Percentiles rank a stretch among this genome's conserved stretches.
These are phyloP conservation scores for Phortica variegata DNA, from an alignment of 1,140 invertebrate genomes.

Conservation along the genomic window DNA sequence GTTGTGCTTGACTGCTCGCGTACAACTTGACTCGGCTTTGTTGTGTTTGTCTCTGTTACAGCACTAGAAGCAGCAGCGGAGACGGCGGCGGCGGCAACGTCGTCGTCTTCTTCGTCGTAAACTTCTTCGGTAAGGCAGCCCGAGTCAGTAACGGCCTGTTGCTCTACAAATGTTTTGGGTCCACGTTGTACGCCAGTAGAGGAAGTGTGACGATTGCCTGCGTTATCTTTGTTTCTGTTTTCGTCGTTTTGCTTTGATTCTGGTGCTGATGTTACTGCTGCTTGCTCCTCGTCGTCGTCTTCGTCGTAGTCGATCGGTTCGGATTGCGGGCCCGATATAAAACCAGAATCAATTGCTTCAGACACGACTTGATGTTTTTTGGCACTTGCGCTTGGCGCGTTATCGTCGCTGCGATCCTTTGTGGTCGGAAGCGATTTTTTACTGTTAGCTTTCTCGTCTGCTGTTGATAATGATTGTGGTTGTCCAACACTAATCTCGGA, in stretches of 20 bases:
- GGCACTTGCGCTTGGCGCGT: conserved; percentile 12
- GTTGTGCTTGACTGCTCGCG: conserved; percentile 6
- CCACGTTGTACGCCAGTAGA: background rate
- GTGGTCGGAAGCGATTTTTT: conserved; percentile 16
- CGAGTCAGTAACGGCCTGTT: conserved; percentile 32
- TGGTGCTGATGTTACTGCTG: conserved; percentile 1
- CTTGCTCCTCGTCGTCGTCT: conserved; percentile 9
- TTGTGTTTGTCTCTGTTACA: too few relatives aligned
- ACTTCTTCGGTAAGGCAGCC: conserved; percentile 40
- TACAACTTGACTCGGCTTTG: conserved; percentile 1
- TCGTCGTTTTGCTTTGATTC: conserved; percentile 7
- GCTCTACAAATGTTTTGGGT: background rate
- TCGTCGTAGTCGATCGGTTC: conserved; percentile 27
- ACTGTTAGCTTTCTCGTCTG: conserved; percentile 36
- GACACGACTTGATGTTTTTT: conserved; percentile 43
- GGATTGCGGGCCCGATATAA: conserved; percentile 50
- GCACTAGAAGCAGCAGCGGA: too few relatives aligned
- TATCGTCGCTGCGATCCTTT: conserved; percentile 9
- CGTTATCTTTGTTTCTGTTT: conserved; percentile 6
- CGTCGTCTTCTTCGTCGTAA: conserved; percentile 16
- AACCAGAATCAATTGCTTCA: conserved; percentile 58
- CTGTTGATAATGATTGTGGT: conserved; percentile 24
- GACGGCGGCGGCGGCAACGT: background rate
- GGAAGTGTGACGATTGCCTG: conserved; percentile 3
- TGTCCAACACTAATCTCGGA: conserved; percentile 37